Evolutionary conservation across 2,888 invertebrate species (phyloP).

Genomic region (Oeneis ivallda): DNA sequence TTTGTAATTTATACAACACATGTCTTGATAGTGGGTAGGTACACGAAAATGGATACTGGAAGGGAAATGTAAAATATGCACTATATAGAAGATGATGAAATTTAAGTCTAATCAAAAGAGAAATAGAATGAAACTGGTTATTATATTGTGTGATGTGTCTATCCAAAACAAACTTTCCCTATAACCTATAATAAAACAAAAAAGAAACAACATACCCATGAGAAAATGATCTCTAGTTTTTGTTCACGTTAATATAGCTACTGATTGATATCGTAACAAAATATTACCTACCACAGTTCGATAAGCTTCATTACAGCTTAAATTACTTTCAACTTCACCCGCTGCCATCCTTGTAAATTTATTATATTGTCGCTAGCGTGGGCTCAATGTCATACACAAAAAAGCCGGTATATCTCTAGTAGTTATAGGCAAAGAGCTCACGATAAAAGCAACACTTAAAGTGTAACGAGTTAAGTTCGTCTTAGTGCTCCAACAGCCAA

Average conservation of each 20-base stretch:
- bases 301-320: constrained; percentile 34
- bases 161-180: neutral
- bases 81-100: too few species aligned
- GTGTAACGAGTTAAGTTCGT: too few species aligned
- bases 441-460: too few species aligned
- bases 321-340: constrained; percentile 42
- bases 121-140: neutral
- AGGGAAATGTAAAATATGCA: too few species aligned
- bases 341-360: constrained; percentile 50
- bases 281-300: constrained; percentile 35
- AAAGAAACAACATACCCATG: constrained; percentile 12
- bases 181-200: constrained; percentile 14
- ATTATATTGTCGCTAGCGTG: constrained; percentile 55
- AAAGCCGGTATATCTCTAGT: constrained; percentile 52
- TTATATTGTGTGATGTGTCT: neutral
- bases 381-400: constrained; percentile 57
- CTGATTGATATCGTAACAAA: constrained; percentile 23
- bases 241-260: constrained; percentile 17
- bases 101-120: neutral
- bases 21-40: too few species aligned
- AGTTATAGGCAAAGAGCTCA: constrained; percentile 12
- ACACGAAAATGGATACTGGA: too few species aligned
- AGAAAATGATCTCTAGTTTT: constrained; percentile 26
- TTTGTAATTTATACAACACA: too few species aligned
- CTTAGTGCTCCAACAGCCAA: too few species aligned